phyloP scores from a whole-genome alignment of 2,797 vertebrate species.

The Schizothorax lantsangensis region DNA sequence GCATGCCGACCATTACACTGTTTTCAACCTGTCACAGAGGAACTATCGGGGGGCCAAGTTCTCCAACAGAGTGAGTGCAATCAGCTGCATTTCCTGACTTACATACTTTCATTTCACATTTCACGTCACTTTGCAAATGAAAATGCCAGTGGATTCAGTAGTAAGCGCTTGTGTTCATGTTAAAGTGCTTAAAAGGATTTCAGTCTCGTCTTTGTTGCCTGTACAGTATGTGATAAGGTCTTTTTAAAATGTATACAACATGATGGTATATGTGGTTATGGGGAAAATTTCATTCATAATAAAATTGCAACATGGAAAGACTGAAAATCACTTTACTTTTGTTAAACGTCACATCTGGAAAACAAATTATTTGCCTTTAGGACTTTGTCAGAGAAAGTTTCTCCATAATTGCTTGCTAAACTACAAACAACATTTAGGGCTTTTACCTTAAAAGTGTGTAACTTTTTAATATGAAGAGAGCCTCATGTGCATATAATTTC shows the following conservation, averaged over 20 bases:
- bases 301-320: not conserved
- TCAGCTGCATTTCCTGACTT: not conserved
- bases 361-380: not conserved
- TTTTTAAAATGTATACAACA: not conserved
- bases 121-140: constrained; percentile 12
- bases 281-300: not conserved
- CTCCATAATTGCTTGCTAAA: not conserved
- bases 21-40: constrained; percentile 97
- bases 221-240: not conserved
- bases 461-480: not conserved
- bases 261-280: not conserved
- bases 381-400: not conserved
- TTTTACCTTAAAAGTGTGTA: not conserved
- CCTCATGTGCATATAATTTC: not conserved
- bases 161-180: not conserved
- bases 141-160: not conserved
- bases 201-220: not conserved
- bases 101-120: constrained; percentile 18
- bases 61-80: constrained; percentile 91
- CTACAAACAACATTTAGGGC: not conserved
- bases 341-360: not conserved
- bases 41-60: constrained; percentile 98
- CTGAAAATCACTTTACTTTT: not conserved
- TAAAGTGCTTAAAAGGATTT: not conserved
- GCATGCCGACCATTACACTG: constrained; percentile 97